Evolutionary conservation across 2,113 vertebrate genomes (phyloP), one percentile per base, ranked within the genome.

Genomic region (Amazona guildingii): DNA sequence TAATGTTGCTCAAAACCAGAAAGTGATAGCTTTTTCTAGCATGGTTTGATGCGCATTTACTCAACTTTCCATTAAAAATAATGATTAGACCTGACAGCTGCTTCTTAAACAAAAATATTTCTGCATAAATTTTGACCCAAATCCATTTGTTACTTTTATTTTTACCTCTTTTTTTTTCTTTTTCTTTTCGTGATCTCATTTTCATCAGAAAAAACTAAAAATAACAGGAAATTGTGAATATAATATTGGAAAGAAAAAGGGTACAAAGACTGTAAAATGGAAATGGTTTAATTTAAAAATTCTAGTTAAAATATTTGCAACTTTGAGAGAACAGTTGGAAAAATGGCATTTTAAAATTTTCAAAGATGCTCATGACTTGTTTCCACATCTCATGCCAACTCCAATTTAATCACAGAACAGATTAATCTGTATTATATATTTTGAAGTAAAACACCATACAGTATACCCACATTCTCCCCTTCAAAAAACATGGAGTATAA

Each of bases 101-200:
- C 86, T 94, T 94, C 77, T 81, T 78, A 66, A 91, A 90, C 10
- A 88, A 55, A 88, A 55, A 35, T 41, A 78, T 41, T 81, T 81
- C 51, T 86, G 13, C 77, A 88, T 70, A 81, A 78, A 90, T 96
- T 96, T 74, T 90, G 24, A 80, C 31, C n/a, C 28, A 78, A 92
- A 80, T 28, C 7, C 41, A 66, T 94, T 94, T 87, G 86, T 62
- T 63, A 86, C 49, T 69, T 59, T 83, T 68, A 27, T 74, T 88
- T 90, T 81, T 66, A 35, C 55, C 55, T 79, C 27, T 63, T 79
- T 7, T 4, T 67, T 61, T n/a, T 51, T 7, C 8, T 29, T 28
- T 44, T 64, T 43, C 2, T 88, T 90, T 74, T 63, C 25, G 23
- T 31, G 8, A 78, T 55, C 31, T 49, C 41, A 33, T 82, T 93